phyloP scores from a whole-genome alignment of 2,113 vertebrate species.

The Phalacrocorax carbo region DNA sequence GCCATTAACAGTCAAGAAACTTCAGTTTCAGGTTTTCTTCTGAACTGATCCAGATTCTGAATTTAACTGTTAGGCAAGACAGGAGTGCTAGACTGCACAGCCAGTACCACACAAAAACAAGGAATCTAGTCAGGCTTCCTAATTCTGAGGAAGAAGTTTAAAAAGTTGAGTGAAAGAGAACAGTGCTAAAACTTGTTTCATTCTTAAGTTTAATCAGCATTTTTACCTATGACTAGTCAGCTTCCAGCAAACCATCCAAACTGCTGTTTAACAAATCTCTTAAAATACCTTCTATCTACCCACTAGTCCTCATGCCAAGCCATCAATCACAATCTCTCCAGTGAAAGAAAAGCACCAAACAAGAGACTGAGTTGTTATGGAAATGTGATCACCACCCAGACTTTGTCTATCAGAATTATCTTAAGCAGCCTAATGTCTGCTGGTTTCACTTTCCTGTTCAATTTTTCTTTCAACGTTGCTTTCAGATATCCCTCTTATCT shows the following conservation, averaged over 20 bases:
- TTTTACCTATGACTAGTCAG: background rate
- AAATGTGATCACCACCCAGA: background rate
- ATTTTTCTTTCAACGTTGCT: background rate
- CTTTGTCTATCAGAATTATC: background rate
- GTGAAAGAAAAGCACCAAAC: background rate
- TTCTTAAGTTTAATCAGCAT: background rate
- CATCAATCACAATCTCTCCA: background rate
- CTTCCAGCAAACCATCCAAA: background rate
- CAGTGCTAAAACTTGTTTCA: background rate
- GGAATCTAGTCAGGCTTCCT: background rate
- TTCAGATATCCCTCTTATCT: background rate
- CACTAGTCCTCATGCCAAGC: background rate
- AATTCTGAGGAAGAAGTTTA: background rate
- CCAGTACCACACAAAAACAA: background rate
- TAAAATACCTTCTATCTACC: background rate
- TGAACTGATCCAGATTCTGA: background rate
- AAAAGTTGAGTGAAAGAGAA: background rate
- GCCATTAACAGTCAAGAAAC: background rate
- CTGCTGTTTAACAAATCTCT: background rate
- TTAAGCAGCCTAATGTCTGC: background rate
- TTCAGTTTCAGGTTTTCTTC: background rate
- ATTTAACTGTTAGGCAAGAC: background rate
- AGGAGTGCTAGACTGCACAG: background rate
- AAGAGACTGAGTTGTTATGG: fast-evolving
- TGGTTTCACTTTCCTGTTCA: background rate